A percentile compares a stretch with the other conserved stretches of the same genome.
Conservation (phyloP, 2,113 vertebrate genomes). For the Oreochromis aureus region DNA sequence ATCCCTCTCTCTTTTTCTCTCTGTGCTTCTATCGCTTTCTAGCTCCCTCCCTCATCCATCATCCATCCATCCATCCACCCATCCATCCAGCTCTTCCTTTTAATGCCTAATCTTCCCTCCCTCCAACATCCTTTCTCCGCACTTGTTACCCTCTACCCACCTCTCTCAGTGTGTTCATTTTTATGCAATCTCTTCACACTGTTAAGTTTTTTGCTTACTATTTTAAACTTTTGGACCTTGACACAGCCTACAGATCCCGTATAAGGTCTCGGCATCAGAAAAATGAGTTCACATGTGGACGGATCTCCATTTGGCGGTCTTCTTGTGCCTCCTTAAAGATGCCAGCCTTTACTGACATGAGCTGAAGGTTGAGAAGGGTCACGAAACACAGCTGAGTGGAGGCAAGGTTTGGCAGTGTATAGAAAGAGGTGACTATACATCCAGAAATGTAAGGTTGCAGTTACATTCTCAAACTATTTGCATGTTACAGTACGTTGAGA, state of each 20-base stretch:
- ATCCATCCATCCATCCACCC: constrained; percentile 6
- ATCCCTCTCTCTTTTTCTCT: constrained; percentile 56
- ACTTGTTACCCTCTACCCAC: constrained; percentile 31
- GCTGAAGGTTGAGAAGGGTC: background rate
- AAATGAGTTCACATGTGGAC: background rate
- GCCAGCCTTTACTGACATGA: background rate
- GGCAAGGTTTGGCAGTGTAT: background rate
- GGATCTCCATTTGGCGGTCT: background rate
- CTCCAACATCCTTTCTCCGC: constrained; percentile 3
- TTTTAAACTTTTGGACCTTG: constrained; percentile 45
- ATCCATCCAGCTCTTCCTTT: constrained; percentile 12
- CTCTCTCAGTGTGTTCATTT: constrained; percentile 26
- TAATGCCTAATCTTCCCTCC: constrained; percentile 15
- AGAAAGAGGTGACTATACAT: background rate
- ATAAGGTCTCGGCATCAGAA: background rate
- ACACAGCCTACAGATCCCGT: background rate
- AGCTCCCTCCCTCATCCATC: constrained; percentile 3
- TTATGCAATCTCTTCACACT: constrained; percentile 16
- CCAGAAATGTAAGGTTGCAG: background rate
- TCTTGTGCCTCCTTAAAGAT: background rate
- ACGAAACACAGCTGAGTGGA: background rate
- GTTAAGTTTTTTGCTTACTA: constrained; percentile 8
- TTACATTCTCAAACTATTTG: background rate
- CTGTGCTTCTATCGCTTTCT: constrained; percentile 37
- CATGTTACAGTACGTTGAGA: background rate